Conservation (phyloP, 2,888 invertebrate genomes). For the Euspilapteryx auroguttella region DNA sequence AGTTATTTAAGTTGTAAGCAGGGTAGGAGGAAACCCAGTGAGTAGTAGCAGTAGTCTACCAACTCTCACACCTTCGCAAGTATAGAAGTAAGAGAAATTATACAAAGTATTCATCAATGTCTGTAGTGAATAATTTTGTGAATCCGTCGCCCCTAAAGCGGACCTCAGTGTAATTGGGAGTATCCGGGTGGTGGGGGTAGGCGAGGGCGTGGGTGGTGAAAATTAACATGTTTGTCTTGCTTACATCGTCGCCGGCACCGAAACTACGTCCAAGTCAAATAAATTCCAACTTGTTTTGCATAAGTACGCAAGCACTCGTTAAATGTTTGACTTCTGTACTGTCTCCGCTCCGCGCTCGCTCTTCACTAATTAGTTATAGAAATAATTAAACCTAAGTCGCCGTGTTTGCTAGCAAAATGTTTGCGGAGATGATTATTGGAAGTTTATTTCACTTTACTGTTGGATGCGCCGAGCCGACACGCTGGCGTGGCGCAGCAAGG, state of each 20-base stretch:
- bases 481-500: too few relatives aligned
- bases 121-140: slow-evolving; percentile 32
- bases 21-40: too few relatives aligned
- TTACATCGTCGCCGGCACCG: slow-evolving; percentile 49
- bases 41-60: too few relatives aligned
- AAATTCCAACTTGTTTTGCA: slow-evolving; percentile 53
- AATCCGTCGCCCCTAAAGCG: slow-evolving; percentile 15
- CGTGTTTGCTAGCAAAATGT: slow-evolving; percentile 17
- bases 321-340: slow-evolving; percentile 11
- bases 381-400: slow-evolving; percentile 40
- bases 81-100: too few relatives aligned
- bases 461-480: too few relatives aligned
- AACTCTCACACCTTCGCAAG: too few relatives aligned
- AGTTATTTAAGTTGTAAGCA: too few relatives aligned
- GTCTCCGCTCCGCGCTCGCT: slow-evolving; percentile 16
- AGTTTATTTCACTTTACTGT: too few relatives aligned
- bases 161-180: slow-evolving; percentile 18
- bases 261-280: slow-evolving; percentile 57
- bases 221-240: slow-evolving; percentile 60
- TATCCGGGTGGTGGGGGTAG: slow-evolving; percentile 9
- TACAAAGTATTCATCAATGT: slow-evolving; percentile 34
- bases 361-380: slow-evolving; percentile 37
- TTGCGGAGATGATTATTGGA: too few relatives aligned
- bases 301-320: slow-evolving; percentile 25
- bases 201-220: slow-evolving; percentile 18